Evolutionary conservation across 2,797 vertebrate species (phyloP).

Genomic region (Anguilla megastoma): DNA sequence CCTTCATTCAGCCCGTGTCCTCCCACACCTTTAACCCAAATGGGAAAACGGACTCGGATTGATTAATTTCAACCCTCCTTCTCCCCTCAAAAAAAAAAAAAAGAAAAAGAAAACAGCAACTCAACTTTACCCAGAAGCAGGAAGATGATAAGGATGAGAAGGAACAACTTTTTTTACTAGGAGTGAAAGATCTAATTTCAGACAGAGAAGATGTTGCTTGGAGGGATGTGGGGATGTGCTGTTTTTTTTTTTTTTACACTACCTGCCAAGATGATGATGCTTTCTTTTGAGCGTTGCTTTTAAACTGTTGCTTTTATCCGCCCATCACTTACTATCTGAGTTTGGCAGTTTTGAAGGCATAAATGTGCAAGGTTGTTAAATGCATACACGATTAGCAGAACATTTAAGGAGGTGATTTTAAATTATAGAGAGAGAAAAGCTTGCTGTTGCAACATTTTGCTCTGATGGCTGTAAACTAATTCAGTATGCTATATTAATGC

Average conservation of each 20-base stretch:
- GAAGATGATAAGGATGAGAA: constrained; percentile 10
- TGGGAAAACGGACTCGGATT: constrained; percentile 42
- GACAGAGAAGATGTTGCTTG: neutral
- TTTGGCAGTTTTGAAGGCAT: no score
- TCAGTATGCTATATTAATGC: no score
- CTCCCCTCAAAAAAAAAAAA: constrained; percentile 33
- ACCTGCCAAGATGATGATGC: neutral
- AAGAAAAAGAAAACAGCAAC: constrained; percentile 41
- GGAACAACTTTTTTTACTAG: constrained; percentile 1
- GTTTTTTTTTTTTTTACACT: neutral
- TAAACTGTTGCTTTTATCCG: neutral
- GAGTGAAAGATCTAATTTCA: constrained; percentile 10
- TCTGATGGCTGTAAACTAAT: no score
- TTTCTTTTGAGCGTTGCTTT: neutral
- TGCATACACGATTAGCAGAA: neutral
- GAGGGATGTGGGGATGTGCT: neutral
- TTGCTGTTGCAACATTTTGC: no score
- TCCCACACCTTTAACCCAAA: neutral
- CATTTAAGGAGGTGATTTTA: neutral
- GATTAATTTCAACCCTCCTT: constrained; percentile 67
- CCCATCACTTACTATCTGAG: neutral
- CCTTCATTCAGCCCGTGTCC: constrained; percentile 52
- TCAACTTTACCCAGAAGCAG: neutral
- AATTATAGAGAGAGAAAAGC: no score
- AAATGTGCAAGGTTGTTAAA: no score